Conservation (phyloP, 2,113 vertebrate genomes). For the Cheirogaleus medius region DNA sequence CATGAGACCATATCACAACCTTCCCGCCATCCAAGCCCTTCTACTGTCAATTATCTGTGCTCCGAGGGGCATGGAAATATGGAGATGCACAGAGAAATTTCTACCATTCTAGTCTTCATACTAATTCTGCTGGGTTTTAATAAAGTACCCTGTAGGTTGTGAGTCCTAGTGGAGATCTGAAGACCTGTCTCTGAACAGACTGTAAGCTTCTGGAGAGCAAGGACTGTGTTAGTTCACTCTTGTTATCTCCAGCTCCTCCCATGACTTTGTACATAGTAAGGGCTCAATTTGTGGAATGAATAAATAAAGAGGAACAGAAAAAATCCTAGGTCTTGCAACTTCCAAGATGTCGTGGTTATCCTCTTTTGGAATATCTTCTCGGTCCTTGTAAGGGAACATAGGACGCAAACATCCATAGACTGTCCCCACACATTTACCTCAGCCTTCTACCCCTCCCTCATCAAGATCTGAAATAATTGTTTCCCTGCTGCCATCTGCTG, state of each 20-base stretch:
- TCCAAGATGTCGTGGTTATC: background rate
- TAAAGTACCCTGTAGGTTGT: background rate
- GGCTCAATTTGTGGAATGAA: background rate
- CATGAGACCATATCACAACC: background rate
- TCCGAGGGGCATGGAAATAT: background rate
- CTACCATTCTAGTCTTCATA: background rate
- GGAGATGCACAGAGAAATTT: background rate
- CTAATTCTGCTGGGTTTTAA: background rate
- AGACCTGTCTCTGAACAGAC: background rate
- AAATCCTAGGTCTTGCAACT: background rate
- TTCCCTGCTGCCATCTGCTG: constrained; percentile 76
- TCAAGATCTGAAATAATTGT: constrained; percentile 23
- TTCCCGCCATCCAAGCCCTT: background rate
- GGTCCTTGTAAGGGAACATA: background rate
- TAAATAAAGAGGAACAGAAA: background rate
- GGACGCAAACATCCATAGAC: background rate
- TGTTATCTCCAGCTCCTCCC: background rate
- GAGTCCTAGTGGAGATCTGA: background rate
- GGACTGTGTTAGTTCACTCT: background rate
- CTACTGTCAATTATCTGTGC: background rate
- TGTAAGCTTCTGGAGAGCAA: background rate
- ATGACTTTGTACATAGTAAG: background rate
- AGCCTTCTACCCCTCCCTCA: background rate
- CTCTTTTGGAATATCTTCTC: background rate
- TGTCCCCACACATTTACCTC: background rate